These are phyloP conservation scores for Steinernema feltiae DNA, from an alignment of 1,140 invertebrate species.

Conservation along the genomic window DNA sequence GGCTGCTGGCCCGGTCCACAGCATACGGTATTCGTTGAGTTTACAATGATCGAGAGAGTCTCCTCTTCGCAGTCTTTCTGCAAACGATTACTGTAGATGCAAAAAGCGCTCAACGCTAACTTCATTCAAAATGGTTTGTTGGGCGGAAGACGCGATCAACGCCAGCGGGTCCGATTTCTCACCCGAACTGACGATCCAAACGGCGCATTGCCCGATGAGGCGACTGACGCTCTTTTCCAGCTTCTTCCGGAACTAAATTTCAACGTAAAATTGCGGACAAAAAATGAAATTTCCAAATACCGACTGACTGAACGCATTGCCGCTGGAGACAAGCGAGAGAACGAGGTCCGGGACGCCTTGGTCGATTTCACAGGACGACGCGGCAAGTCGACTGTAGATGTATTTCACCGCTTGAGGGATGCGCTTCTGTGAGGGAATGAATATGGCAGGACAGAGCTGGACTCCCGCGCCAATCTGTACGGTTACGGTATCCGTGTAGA, in stretches of 20 bases:
- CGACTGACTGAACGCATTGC: slow-evolving; percentile 41
- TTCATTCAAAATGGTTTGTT: slow-evolving; percentile 14
- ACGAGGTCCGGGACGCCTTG: slow-evolving; percentile 50
- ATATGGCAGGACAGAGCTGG: slow-evolving; percentile 32
- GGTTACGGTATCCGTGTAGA: neutral
- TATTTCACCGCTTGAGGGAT: slow-evolving; percentile 38
- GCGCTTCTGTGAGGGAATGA: slow-evolving; percentile 22
- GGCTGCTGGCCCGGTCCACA: neutral
- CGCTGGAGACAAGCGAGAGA: slow-evolving; percentile 48
- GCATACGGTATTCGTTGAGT: slow-evolving; percentile 7
- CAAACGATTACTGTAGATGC: neutral
- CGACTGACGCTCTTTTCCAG: neutral
- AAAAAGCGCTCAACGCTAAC: neutral
- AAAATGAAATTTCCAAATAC: slow-evolving; percentile 15
- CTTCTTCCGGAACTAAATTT: slow-evolving; percentile 23
- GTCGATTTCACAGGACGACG: slow-evolving; percentile 39
- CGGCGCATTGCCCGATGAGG: slow-evolving; percentile 25
- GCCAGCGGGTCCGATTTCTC: slow-evolving; percentile 18
- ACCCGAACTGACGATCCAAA: slow-evolving; percentile 33
- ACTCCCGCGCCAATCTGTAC: slow-evolving; percentile 1
- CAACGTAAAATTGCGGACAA: neutral
- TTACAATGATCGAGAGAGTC: slow-evolving; percentile 27
- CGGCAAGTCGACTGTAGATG: slow-evolving; percentile 41
- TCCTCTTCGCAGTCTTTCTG: slow-evolving; percentile 20
- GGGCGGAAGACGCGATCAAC: neutral